Base-by-base conservation (phyloP, 2,888 invertebrate species). In the Macrosoma leucophasiata region DNA sequence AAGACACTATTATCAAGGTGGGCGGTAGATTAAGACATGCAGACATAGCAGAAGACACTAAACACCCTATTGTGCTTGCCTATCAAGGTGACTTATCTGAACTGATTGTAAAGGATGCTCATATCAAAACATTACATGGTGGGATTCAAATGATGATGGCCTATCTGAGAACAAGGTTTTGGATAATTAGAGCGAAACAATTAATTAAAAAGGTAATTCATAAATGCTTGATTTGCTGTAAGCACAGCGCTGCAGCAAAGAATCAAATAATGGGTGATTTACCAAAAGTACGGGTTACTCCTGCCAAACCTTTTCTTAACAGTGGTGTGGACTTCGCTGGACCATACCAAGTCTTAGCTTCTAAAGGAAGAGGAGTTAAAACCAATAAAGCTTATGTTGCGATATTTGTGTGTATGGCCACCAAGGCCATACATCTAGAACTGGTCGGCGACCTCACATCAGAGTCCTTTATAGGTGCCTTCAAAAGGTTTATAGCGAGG, bases 1-100 rank as follows among this genome's bases (percentile, higher is more conserved):
- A 28, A n/a, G 20, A 34, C 4, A 28, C 29, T 9, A 34, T 38
- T 20, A 34, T 53, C 28, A 47, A 44, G 36, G 52, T 53, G 34
- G 48, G 50, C 30, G 50, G 48, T 3, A 29, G 50, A 8, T 19
- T 50, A 6, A 29, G 40, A 9, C 9, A 21, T 9, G 5, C 21
- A 4, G 21, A 21, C 5, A 7, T 21, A 3, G 11, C n/a, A 10
- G 21, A 21, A 21, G 10, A 21, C 9, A 21, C 5, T 10, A 21
- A 21, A 9, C 44, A 48, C 36, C 47, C 43, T 3, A 36, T 46
- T 4, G 48, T 55, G 23, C 9, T 19, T 19, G 19, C 8, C 9
- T 3, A 3, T 19, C n/a, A 19, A 4, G 9, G 35, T 10, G 19
- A 10, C 5, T 19, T 56, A 1, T 35, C 35, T 14, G 33, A 13